Conservation (phyloP, 2,888 invertebrate species). For the Hyppa rectilinea region DNA sequence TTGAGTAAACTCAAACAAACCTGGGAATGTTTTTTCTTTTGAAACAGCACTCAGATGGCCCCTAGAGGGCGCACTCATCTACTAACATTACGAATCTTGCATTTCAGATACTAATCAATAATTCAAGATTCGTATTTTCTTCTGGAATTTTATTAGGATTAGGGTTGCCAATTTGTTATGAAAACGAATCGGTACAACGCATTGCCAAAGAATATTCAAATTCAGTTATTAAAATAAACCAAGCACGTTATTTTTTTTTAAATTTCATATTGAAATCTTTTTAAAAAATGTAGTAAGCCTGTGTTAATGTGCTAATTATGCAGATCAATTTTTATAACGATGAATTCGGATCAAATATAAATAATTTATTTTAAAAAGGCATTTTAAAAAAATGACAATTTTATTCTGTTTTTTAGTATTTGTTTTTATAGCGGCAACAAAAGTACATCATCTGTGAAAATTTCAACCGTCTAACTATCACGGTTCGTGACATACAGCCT, state of each 20-base stretch:
- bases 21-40: conserved; percentile 15
- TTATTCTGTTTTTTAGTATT: too few species aligned
- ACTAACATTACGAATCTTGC: conserved; percentile 41
- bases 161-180: conserved; percentile 4
- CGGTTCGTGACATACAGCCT: too few species aligned
- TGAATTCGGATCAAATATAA: neutral
- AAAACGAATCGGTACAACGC: neutral
- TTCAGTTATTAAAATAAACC: neutral
- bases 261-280: neutral
- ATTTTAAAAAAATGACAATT: too few species aligned
- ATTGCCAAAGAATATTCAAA: neutral
- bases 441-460: too few species aligned
- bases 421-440: too few species aligned
- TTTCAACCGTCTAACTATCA: too few species aligned
- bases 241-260: too few species aligned
- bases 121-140: conserved; percentile 60
- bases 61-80: conserved; percentile 33
- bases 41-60: conserved; percentile 35
- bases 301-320: too few species aligned
- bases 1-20: conserved; percentile 27
- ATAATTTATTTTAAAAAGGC: neutral
- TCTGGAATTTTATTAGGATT: conserved; percentile 17
- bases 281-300: too few species aligned
- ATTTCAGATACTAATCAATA: conserved; percentile 50
- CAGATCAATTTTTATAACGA: neutral